Evolutionary conservation across 2,888 invertebrate genomes (phyloP), one percentile per base, ranked within the genome.

Genomic region (Xestia sexstrigata): DNA sequence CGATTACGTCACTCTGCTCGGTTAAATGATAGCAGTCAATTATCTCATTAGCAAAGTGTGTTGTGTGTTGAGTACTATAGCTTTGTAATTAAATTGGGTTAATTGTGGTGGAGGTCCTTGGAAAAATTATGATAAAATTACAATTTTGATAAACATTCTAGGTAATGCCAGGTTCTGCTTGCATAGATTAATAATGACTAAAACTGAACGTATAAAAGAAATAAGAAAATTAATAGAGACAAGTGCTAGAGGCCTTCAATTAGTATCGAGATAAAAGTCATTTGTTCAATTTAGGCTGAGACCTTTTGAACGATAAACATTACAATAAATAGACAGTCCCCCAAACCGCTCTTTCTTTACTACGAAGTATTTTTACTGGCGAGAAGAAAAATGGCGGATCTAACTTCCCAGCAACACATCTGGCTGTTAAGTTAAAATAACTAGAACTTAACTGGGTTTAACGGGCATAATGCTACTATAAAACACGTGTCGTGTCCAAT

Each of bases 21-120:
- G 47, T 65, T 66, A 20, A 45, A 66, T 66, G 74, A 84, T 74
- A 78, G 69, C 69, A 49, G 30, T 72, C 74, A 81, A 78, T 81
- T 68, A 84, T 84, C 47, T 84, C 62, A 73, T 84, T 78, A 70
- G 60, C n/a, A 20, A 30, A 69, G n/a, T 52, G 68, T 52, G 60
- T 68, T 67, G 63, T 47, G n/a, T n/a, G n/a, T n/a, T n/a, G 58
- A 73, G 74, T 65, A 73, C 52, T 55, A 45, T 49, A 58, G 23
- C 60, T 69, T 71, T 45, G 42, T 69, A 74, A 73, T 75, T 81
- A 30, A 71, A 65, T 68, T 68, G 42, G 20, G 42, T 67, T 80
- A 60, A 60, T 71, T 68, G 35, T 70, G 9, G 20, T 42, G 20
- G 23, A 49, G 26, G 9, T 58, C 15, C 13, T 55, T 65, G 15